Evolutionary conservation across 2,888 invertebrate genomes (phyloP).

Genomic region (Sphaerophoria rueppellii): DNA sequence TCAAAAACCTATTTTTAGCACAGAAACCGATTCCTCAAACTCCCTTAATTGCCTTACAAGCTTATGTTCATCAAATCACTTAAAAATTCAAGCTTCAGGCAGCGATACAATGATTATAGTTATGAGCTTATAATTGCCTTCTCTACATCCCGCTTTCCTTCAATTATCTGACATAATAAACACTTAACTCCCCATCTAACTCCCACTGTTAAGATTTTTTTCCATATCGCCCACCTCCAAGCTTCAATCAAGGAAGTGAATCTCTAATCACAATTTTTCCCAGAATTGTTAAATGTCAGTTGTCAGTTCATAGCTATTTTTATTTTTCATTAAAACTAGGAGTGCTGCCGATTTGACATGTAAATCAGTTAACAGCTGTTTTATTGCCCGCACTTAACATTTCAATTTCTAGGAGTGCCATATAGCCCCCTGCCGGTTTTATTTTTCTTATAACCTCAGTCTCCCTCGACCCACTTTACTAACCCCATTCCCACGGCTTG

Average conservation of each 20-base stretch:
- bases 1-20: no score
- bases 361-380: constrained; percentile 16
- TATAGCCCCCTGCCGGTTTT: neutral
- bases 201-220: neutral
- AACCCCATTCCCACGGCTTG: constrained; percentile 55
- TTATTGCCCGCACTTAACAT: constrained; percentile 38
- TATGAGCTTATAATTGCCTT: neutral
- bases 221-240: neutral
- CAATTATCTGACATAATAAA: constrained; percentile 1
- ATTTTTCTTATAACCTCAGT: no score
- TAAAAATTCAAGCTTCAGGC: neutral
- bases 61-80: no score
- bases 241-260: constrained; percentile 45
- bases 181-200: no score
- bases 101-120: neutral
- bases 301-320: neutral
- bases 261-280: constrained; percentile 20
- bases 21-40: no score
- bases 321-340: constrained; percentile 2
- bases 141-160: neutral
- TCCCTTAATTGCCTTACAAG: no score
- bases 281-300: constrained; percentile 45
- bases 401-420: constrained; percentile 29
- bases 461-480: constrained; percentile 40
- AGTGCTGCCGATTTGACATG: constrained; percentile 13